These are phyloP conservation scores for Microvelia longipes DNA, from an alignment of 1,140 invertebrate species.

Conservation along the genomic window DNA sequence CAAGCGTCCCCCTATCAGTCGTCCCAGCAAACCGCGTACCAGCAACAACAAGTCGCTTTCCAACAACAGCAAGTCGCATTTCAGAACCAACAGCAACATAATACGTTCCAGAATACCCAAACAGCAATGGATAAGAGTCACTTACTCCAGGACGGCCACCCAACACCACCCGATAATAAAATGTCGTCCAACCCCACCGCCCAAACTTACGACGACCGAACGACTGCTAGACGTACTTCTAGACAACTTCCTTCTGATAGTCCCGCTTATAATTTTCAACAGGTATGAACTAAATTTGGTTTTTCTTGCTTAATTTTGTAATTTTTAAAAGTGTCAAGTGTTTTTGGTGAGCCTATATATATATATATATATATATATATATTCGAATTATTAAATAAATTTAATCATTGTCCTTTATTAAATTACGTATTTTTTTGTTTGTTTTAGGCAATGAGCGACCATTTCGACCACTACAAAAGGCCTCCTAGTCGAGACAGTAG, in stretches of 20 bases:
- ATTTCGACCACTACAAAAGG: slow-evolving; percentile 84
- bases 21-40: neutral
- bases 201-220: slow-evolving; percentile 6
- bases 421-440: too few relatives aligned
- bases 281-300: slow-evolving; percentile 18
- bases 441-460: slow-evolving; percentile 45
- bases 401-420: too few relatives aligned
- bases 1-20: neutral
- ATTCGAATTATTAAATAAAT: too few relatives aligned
- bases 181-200: slow-evolving; percentile 9
- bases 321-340: too few relatives aligned
- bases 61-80: slow-evolving; percentile 13
- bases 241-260: slow-evolving; percentile 31
- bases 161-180: slow-evolving; percentile 10
- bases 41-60: neutral
- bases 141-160: neutral
- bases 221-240: slow-evolving; percentile 30
- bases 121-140: slow-evolving; percentile 2
- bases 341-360: too few relatives aligned
- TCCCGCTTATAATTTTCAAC: slow-evolving; percentile 22
- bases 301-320: too few relatives aligned
- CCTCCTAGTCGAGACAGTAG: slow-evolving; percentile 74
- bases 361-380: too few relatives aligned
- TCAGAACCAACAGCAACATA: slow-evolving; percentile 23
- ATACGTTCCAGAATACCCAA: slow-evolving; percentile 11